Base-by-base conservation (phyloP, 2,888 invertebrate species). In the Agrotis exclamationis region DNA sequence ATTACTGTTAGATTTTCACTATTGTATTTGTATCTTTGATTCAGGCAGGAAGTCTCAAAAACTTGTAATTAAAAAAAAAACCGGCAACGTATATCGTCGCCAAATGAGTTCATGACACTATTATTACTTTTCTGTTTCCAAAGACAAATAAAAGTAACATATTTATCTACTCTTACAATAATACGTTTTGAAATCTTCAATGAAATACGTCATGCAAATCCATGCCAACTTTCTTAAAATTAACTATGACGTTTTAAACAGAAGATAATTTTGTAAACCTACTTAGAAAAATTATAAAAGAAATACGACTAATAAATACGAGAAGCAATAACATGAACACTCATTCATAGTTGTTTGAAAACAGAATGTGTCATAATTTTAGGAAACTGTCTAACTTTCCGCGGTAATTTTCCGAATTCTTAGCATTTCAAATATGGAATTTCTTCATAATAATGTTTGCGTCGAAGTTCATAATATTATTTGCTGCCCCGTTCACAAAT, bases 181-280 rank as follows among this genome's bases (percentile, higher is more conserved):
- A 54, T 65, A 63, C 59, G 59, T 74, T 56, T 70, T 13, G 66
- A 76, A 75, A 68, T 75, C 68, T 74, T 83, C 70, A 84, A 83
- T 85, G 83, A 67, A 83, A 74, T 74, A 79, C 85, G 79, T 83
- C 83, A 84, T 54, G 20, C 47, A 54, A 28, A 53, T 67, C 44
- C 68, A 67, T 83, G 84, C 84, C 84, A 84, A 85, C 9, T 74
- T 78, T 80, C 47, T 7, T n/a, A 39, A 20, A 63, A 77, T 47
- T 50, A 33, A 5, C 4, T 13, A 67, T 63, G 54, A 67, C 47
- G 60, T 64, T 59, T 60, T 44, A 7, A 11, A 63, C 51, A 33
- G 54, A 64, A 47, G 59, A 70, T 60, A 13, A 20, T 59, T 60
- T 24, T 33, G 16, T 18, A 48, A 63, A 76, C 3, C 3, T 54